These are phyloP conservation scores for Melanogrammus aeglefinus DNA, from an alignment of 2,797 vertebrate genomes.

Conservation along the genomic window DNA sequence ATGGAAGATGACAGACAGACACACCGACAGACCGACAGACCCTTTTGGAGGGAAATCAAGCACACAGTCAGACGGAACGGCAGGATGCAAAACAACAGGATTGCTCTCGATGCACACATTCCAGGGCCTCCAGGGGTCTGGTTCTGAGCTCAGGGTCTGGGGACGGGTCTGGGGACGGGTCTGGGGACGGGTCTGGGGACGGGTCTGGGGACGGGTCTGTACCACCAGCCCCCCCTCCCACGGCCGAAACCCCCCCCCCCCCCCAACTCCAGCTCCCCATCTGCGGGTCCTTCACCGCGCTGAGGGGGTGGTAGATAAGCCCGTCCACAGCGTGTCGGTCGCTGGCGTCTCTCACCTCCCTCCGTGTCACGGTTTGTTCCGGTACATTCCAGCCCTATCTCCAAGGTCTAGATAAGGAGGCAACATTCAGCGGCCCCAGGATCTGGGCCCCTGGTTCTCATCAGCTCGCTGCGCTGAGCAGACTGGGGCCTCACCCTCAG, in stretches of 20 bases:
- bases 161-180: not conserved
- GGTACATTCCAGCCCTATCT: constrained; percentile 62
- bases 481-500: constrained; percentile 39
- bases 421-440: constrained; percentile 38
- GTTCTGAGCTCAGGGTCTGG: too few relatives aligned
- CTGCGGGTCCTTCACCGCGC: not conserved
- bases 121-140: not conserved
- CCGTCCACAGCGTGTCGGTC: not conserved
- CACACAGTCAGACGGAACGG: too few relatives aligned
- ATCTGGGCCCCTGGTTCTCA: constrained; percentile 52
- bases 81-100: too few relatives aligned
- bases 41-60: too few relatives aligned
- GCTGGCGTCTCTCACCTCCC: not conserved
- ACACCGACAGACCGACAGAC: too few relatives aligned
- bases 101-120: not conserved
- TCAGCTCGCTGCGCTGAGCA: constrained; percentile 43
- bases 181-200: too few relatives aligned
- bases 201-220: not conserved
- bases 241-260: too few relatives aligned
- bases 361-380: constrained; percentile 7
- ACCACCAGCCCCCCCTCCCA: too few relatives aligned
- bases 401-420: constrained; percentile 50
- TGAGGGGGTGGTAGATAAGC: not conserved
- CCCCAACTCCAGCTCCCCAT: not conserved
- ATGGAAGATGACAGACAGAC: too few relatives aligned